Evolutionary conservation across 2,113 vertebrate species (phyloP).

Genomic region (Vidua macroura): DNA sequence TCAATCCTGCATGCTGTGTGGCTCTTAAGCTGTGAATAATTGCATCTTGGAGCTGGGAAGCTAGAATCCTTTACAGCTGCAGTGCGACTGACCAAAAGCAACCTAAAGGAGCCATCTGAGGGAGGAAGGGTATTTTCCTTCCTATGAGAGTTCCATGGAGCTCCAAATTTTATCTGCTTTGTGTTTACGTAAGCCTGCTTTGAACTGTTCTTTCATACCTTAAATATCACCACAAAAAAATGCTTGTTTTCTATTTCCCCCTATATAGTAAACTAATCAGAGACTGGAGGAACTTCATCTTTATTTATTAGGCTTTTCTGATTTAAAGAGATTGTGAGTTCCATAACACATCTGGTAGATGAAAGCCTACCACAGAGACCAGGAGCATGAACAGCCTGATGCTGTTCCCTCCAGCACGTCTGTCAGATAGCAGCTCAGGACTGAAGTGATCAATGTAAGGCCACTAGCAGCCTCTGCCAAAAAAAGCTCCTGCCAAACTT

Average conservation of each 20-base stretch:
- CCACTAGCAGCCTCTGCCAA: background rate
- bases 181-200: background rate
- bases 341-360: background rate
- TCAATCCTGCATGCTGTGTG: background rate
- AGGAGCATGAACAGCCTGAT: background rate
- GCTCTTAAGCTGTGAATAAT: background rate
- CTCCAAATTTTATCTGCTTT: background rate
- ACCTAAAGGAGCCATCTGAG: background rate
- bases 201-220: slow-evolving; percentile 20
- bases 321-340: slow-evolving; percentile 33
- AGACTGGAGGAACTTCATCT: background rate
- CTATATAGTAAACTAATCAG: background rate
- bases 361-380: background rate
- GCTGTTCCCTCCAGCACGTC: slow-evolving; percentile 16
- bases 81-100: background rate
- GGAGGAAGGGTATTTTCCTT: background rate
- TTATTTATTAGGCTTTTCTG: slow-evolving; percentile 51
- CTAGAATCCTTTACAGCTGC: background rate
- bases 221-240: background rate
- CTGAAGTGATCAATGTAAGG: background rate
- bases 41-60: background rate
- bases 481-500: background rate
- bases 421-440: background rate
- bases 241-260: background rate
- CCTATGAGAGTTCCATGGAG: background rate